Evolutionary conservation across 2,797 vertebrate genomes (phyloP).

Genomic region (Halcyon leucocephala): DNA sequence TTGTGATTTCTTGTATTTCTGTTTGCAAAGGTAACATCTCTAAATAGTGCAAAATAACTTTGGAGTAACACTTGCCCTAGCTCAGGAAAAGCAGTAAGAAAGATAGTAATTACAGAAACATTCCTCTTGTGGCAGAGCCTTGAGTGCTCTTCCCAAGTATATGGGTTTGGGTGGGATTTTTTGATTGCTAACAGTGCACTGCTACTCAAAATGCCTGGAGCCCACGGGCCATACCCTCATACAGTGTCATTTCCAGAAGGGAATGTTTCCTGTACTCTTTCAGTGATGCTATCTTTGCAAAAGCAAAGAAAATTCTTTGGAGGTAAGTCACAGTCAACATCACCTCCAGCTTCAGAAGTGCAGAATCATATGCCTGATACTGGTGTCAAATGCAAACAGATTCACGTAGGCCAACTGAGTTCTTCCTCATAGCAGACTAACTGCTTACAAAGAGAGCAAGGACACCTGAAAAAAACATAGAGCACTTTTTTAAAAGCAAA

Average conservation of each 20-base stretch:
- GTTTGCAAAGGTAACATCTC: not conserved
- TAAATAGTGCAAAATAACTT: not conserved
- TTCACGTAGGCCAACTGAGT: not conserved
- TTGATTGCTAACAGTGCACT: not conserved
- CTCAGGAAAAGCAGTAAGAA: not conserved
- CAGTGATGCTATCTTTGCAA: not conserved
- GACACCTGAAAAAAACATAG: not conserved
- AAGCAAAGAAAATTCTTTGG: not conserved
- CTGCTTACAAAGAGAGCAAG: not conserved
- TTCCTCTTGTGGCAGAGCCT: not conserved
- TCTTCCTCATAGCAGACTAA: not conserved
- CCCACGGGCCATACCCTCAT: not conserved
- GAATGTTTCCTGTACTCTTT: not conserved
- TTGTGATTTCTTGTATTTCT: not conserved
- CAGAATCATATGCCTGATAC: not conserved
- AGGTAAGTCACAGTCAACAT: not conserved
- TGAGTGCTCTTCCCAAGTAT: not conserved
- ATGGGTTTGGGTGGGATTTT: not conserved
- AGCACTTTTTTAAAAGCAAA: not conserved
- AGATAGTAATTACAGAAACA: not conserved
- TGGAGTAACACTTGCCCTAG: not conserved
- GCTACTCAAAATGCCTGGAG: not conserved
- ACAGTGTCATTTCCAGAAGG: not conserved
- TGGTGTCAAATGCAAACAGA: not conserved
- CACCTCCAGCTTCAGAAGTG: not conserved